Percentiles rank a stretch among this genome's conserved stretches.
Evolutionary conservation across 2,888 invertebrate species (phyloP).

Genomic region (Amphipoea lucens): DNA sequence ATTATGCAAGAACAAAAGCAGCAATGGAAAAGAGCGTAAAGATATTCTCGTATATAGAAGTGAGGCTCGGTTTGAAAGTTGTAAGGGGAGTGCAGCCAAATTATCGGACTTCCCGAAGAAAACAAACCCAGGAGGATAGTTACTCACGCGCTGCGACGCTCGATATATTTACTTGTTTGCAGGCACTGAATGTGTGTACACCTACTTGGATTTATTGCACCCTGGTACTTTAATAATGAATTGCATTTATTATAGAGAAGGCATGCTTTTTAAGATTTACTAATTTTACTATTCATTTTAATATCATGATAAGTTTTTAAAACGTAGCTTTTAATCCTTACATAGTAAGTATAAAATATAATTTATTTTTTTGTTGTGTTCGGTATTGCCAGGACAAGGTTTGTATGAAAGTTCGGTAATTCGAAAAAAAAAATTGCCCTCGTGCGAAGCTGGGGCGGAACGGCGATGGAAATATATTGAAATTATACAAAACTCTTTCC

Average conservation of each 20-base stretch:
- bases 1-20: conserved; percentile 4
- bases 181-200: conserved; percentile 41
- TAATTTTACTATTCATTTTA: not conserved
- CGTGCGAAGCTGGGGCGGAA: not conserved
- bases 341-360: too few species aligned
- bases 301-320: too few species aligned
- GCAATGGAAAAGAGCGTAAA: conserved; percentile 63
- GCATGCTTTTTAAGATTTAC: not conserved
- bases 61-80: conserved; percentile 32
- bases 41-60: not conserved
- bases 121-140: conserved; percentile 77
- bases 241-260: not conserved
- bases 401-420: too few species aligned
- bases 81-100: conserved; percentile 79
- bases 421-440: too few species aligned
- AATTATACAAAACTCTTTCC: not conserved
- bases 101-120: conserved; percentile 83
- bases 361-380: too few species aligned
- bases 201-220: conserved; percentile 50
- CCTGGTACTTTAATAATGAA: conserved; percentile 42
- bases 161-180: conserved; percentile 68
- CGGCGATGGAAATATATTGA: not conserved
- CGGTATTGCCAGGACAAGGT: too few species aligned
- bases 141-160: conserved; percentile 72
- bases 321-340: not conserved